Evolutionary conservation across 2,888 invertebrate genomes (phyloP).

Genomic region (Ophonus ardosiacus): DNA sequence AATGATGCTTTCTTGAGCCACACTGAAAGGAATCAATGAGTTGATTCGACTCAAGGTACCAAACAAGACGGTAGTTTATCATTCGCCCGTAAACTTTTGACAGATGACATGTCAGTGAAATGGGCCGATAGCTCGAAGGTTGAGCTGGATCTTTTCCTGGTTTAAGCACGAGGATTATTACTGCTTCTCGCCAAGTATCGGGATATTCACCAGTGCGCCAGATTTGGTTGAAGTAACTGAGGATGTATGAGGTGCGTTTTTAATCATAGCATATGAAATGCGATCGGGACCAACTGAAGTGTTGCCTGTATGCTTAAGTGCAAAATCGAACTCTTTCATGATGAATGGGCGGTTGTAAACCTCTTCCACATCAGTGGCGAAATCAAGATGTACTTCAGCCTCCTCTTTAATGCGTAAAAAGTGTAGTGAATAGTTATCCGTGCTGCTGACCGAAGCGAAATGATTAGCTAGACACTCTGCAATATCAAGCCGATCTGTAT

Average conservation of each 20-base stretch:
- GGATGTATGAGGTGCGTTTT: background rate
- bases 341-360: slow-evolving; percentile 19
- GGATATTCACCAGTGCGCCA: no score
- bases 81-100: background rate
- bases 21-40: slow-evolving; percentile 1
- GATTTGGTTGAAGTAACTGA: no score
- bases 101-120: slow-evolving; percentile 1
- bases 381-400: slow-evolving; percentile 6
- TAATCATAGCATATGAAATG: slow-evolving; percentile 7
- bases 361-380: background rate
- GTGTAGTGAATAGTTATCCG: slow-evolving; percentile 8
- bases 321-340: slow-evolving; percentile 9
- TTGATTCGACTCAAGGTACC: background rate
- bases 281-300: background rate
- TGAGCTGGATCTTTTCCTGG: slow-evolving; percentile 14
- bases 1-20: background rate
- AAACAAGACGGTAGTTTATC: slow-evolving; percentile 26
- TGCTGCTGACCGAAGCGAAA: background rate
- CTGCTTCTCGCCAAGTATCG: no score
- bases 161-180: background rate
- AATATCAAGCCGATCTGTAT: slow-evolving; percentile 1
- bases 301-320: slow-evolving; percentile 1
- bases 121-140: slow-evolving; percentile 1
- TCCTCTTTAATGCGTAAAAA: slow-evolving; percentile 29
- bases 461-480: slow-evolving; percentile 29